Evolutionary conservation across 2,797 vertebrate genomes (phyloP), one percentile per base, ranked within the genome.

Genomic region (Ceryle rudis): DNA sequence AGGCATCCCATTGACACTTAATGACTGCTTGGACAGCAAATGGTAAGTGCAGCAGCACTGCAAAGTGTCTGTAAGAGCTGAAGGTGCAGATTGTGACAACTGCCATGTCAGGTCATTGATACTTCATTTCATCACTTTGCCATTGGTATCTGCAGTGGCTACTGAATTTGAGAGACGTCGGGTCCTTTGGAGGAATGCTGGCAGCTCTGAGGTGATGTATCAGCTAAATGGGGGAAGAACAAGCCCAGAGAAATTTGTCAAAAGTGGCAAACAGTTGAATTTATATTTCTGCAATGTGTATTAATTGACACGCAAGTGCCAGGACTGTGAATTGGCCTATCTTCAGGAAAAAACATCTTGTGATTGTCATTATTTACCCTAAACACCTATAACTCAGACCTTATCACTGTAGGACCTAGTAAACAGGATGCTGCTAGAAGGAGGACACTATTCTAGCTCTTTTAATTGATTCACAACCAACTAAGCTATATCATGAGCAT

Each of bases 391-490:
- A 85, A 93, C 54, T 95, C 74, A 87, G 88, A 72, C 61, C 61
- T 84, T 81, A 89, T 94, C 78, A 65, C 33, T 86, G 71, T 14
- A 86, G 75, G 74, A 89, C 74, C 44, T 90, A 80, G 81, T 80
- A 89, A 96, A 86, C 49, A 92, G 60, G 73, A 67, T 86, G 44
- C 28, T 94, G 95, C 78, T 90, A 90, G 83, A 52, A 95, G 90
- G 73, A 94, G 29, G 35, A 89, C 15, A 44, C 72, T 85, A 77
- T 87, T 91, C 60, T 8, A 71, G 84, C 35, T 75, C 77, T 91
- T 66, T 6, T 4, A 92, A 92, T 85, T 82, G 74, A 57, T 96
- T 95, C 88, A 89, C 74, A 92, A 83, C 44, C 44, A 74, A 74
- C 67, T 94, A 77, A 89, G 33, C 42, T 79, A 61, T 28, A 62